Base-by-base conservation (phyloP, 2,888 invertebrate genomes). In the Schizotus pectinicornis region DNA sequence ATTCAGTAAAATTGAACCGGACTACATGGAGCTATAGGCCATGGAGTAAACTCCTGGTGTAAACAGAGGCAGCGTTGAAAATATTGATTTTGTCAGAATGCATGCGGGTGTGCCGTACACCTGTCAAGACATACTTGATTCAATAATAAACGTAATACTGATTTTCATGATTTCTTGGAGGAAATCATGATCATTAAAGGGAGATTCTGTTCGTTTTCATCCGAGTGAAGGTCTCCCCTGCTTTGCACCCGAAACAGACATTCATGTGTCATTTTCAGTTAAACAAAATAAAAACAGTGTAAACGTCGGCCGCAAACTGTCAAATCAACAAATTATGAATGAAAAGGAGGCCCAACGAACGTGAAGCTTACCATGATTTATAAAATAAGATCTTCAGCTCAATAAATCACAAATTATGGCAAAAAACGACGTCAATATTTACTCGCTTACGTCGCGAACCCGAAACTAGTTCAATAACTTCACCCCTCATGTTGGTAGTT, bases 361-460 rank as follows among this genome's bases (percentile, higher is more conserved):
- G 6, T 37, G 2, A 7, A 41, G 46, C 64, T 64, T 59, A 68
- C 67, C 66, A 65, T 68, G 64, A 51, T 68, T 66, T 43, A 34
- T 31, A 37, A 14, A 45, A 42, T 41, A 36, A 8, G 32, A 11
- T n/a, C 22, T 2, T 13, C 7, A 36, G 9, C 12, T 9, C 35
- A 35, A 47, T 47, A 11, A 38, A 37, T 38, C 39, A 54, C 9
- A 54, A 33, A 36, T 36, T 11, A 42, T 14, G 11, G 9, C 1
- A 14, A 41, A 39, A n/a, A 41, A 8, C 31, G 32, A 30, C 42
- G 22, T 42, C 32, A 42, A 42, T 14, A 8, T 31, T 46, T 2
- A 14, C 8, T 6, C 9, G 9, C 33, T 9, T 8, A 22, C 7
- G 9, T 3, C n/a, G 9, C 14, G 42, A 7, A n/a, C 8, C 3